A percentile compares a stretch with the other conserved stretches of the same genome.
These are phyloP conservation scores for Puma concolor DNA, from an alignment of 2,113 vertebrate genomes.

Conservation along the genomic window DNA sequence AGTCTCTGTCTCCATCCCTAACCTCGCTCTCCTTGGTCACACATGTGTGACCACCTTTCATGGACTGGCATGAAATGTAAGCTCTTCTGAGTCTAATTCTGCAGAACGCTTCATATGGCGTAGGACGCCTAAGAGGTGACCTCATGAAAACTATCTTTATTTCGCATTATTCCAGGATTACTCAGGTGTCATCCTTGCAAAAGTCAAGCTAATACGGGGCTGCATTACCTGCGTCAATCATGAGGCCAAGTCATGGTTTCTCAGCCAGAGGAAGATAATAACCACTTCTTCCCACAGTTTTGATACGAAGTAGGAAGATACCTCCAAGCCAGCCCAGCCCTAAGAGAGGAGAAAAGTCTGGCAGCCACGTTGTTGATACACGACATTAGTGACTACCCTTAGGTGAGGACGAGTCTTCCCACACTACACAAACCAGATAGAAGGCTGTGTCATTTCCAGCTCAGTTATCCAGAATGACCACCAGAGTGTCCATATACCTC, in stretches of 20 bases:
- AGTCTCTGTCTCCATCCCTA: not conserved
- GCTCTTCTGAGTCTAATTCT: conserved; percentile 22
- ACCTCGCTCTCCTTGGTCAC: not conserved
- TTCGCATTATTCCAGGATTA: not conserved
- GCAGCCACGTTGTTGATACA: not conserved
- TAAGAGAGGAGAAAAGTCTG: not conserved
- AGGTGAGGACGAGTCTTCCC: too few relatives aligned
- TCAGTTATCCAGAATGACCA: not conserved
- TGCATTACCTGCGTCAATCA: not conserved
- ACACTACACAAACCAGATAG: not conserved
- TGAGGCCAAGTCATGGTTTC: not conserved
- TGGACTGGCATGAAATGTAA: not conserved
- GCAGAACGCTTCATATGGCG: not conserved
- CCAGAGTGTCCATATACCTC: not conserved
- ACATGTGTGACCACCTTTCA: not conserved
- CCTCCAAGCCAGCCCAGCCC: not conserved
- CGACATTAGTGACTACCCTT: not conserved
- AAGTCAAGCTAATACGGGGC: not conserved
- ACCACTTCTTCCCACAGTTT: not conserved
- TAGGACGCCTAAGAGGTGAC: not conserved
- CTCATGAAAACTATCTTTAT: not conserved
- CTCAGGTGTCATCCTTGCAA: not conserved
- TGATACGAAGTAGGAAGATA: not conserved
- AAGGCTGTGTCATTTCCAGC: not conserved
- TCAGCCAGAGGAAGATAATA: not conserved